These are phyloP conservation scores for Ibidorhyncha struthersii DNA, from an alignment of 2,113 vertebrate genomes.

Conservation along the genomic window DNA sequence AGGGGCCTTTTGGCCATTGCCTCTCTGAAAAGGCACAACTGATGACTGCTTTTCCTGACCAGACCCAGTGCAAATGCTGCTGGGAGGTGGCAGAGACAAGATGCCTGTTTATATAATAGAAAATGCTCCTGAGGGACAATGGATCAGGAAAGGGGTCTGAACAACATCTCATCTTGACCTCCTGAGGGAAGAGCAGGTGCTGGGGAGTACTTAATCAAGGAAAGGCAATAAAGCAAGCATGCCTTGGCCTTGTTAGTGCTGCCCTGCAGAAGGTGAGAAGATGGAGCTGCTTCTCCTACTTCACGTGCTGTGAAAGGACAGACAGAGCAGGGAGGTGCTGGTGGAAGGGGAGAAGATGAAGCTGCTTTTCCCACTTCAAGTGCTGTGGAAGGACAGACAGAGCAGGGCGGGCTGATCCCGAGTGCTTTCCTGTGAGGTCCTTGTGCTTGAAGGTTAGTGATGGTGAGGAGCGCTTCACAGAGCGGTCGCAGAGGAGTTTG, in stretches of 20 bases:
- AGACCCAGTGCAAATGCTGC: no score
- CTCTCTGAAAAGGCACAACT: accelerated
- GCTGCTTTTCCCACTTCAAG: accelerated
- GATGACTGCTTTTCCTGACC: neutral
- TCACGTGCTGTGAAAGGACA: accelerated
- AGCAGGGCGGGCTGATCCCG: accelerated
- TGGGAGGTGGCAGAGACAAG: neutral
- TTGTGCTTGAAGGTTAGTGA: neutral
- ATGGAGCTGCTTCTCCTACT: accelerated
- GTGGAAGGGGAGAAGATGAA: neutral
- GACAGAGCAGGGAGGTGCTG: accelerated
- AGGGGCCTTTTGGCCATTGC: accelerated
- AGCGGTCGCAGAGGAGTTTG: accelerated
- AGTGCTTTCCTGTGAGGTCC: accelerated
- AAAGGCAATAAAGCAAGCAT: neutral
- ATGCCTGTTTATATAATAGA: accelerated
- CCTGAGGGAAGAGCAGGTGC: neutral
- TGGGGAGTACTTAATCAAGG: neutral
- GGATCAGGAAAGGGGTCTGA: accelerated
- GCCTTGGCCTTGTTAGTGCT: accelerated
- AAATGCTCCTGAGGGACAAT: accelerated
- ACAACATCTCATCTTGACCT: accelerated
- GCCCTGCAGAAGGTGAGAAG: neutral
- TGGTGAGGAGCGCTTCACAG: accelerated
- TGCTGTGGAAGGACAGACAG: neutral